These are phyloP conservation scores for Oconnorella tubifera DNA, from an alignment of 2,888 invertebrate species.

Conservation along the genomic window DNA sequence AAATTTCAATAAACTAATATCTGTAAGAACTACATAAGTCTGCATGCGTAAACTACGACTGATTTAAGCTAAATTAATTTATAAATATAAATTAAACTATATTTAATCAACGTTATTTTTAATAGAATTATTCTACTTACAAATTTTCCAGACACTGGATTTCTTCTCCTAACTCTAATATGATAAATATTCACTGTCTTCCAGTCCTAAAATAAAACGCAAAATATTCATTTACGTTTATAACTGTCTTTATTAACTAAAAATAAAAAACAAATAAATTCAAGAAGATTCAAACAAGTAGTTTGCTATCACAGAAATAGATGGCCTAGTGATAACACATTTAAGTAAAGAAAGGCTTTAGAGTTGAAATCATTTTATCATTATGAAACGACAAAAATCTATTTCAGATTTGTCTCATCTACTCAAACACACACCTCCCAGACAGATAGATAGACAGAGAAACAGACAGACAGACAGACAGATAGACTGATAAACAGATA, in stretches of 20 bases:
- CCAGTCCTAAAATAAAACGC: conserved; percentile 71
- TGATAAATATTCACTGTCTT: conserved; percentile 95
- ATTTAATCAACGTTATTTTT: no score
- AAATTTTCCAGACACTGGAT: conserved; percentile 73
- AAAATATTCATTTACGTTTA: neutral
- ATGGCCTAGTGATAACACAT: neutral
- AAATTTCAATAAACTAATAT: no score
- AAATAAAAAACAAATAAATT: neutral
- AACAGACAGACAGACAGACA: no score
- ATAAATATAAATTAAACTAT: no score
- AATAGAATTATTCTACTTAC: conserved; percentile 60
- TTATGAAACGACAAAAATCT: no score
- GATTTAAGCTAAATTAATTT: no score
- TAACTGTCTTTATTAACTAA: neutral
- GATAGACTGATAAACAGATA: neutral
- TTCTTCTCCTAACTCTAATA: conserved; percentile 87
- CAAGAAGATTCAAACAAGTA: no score
- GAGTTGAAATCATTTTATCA: no score
- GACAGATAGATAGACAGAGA: neutral
- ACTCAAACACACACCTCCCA: no score
- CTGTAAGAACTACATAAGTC: no score
- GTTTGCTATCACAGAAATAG: neutral
- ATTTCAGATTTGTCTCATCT: no score
- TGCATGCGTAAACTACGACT: no score
- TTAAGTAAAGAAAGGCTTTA: neutral